phyloP scores from a whole-genome alignment of 2,797 vertebrate genomes.

The Ptychobarbus kaznakovi region DNA sequence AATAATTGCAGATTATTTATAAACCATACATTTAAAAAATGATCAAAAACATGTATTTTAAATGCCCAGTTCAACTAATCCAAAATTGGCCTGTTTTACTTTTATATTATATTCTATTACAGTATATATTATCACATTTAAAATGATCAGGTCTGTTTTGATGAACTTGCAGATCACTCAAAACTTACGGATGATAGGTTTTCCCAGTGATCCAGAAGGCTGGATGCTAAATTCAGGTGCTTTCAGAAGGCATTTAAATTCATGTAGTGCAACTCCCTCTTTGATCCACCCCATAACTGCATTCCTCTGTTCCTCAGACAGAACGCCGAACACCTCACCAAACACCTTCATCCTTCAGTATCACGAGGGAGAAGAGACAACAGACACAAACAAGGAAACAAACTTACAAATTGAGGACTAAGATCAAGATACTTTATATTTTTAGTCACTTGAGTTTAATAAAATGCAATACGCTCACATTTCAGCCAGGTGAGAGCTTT shows the following conservation, averaged over 20 bases:
- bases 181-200: not conserved
- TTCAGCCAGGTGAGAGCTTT: constrained; percentile 36
- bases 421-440: not conserved
- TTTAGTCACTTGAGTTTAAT: not conserved
- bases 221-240: not conserved
- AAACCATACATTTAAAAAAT: too few species aligned
- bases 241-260: constrained; percentile 66
- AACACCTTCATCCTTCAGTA: constrained; percentile 71
- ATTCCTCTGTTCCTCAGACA: constrained; percentile 62
- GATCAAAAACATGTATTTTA: too few species aligned
- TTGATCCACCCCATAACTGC: constrained; percentile 70
- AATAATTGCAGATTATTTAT: constrained; percentile 2
- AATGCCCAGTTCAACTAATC: too few species aligned
- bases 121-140: not conserved
- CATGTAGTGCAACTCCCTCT: constrained; percentile 63
- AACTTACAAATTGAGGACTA: not conserved
- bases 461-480: constrained; percentile 66
- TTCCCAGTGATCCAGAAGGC: not conserved
- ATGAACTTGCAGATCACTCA: not conserved
- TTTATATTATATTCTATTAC: not conserved
- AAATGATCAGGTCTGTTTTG: not conserved
- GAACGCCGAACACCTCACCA: constrained; percentile 51
- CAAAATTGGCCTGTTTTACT: too few species aligned
- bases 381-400: not conserved
- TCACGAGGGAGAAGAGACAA: constrained; percentile 2